phyloP scores from a whole-genome alignment of 2,113 vertebrate species.

The Lepus europaeus region DNA sequence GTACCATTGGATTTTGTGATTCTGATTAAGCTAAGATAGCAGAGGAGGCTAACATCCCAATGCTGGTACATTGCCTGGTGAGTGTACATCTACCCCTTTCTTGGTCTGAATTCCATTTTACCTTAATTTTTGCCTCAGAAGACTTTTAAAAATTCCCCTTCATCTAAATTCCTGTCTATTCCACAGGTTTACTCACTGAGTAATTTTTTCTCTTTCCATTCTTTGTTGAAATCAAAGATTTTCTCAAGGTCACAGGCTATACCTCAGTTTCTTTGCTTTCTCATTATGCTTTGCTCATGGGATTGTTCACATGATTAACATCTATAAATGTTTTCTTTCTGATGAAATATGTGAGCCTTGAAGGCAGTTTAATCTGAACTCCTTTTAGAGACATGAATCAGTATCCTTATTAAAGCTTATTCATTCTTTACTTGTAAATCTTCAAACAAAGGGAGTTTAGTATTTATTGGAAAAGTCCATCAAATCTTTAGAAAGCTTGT shows the following conservation, averaged over 20 bases:
- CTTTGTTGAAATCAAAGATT: conserved; percentile 11
- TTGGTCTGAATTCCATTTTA: neutral
- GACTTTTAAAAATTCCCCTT: neutral
- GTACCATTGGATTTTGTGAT: neutral
- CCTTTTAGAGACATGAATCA: neutral
- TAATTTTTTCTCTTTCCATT: neutral
- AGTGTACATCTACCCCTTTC: neutral
- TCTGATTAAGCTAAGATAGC: neutral
- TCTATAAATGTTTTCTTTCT: conserved; percentile 1
- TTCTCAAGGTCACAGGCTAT: neutral
- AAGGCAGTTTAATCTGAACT: neutral
- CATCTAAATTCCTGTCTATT: neutral
- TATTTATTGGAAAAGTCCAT: neutral
- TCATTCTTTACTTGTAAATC: neutral
- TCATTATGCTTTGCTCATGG: neutral
- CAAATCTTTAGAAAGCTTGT: neutral
- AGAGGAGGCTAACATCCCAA: neutral
- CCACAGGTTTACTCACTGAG: neutral
- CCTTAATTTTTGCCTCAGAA: neutral
- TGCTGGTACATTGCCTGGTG: neutral
- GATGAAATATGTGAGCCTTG: neutral
- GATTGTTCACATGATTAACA: neutral
- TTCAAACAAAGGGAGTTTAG: neutral
- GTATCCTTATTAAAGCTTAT: neutral
- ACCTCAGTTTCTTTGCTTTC: neutral